Base-by-base conservation (phyloP, 2,888 invertebrate species). In the Megalurothrips usitatus region DNA sequence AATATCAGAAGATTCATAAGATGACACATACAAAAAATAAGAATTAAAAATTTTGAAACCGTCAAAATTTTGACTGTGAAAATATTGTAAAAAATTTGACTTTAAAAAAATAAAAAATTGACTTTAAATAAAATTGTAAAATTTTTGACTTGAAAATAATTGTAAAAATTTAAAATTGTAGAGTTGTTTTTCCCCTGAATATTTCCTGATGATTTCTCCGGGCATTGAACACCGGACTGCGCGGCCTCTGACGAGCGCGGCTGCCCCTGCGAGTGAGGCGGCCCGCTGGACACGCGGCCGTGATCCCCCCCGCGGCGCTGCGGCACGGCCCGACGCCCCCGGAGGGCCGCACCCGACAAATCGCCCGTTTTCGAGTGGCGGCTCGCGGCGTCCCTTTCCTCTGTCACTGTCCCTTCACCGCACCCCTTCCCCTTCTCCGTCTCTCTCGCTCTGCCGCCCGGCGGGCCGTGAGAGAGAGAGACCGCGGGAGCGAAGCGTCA, bases 211-310 rank as follows among this genome's bases (percentile, higher is more conserved):
- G n/a, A n/a, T n/a, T n/a, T n/a, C n/a, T n/a, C n/a, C n/a, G n/a
- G n/a, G n/a, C n/a, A n/a, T n/a, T n/a, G n/a, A n/a, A n/a, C n/a
- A n/a, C n/a, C n/a, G n/a, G n/a, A n/a, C n/a, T n/a, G n/a, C n/a
- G n/a, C n/a, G n/a, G n/a, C n/a, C n/a, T 52, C 49, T 75, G 68
- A 75, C 68, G 68, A 75, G 26, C 26, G 68, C 68, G 68, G 26
- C 26, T 68, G 68, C 68, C 58, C 58, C 58, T 58, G 58, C 58
- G 58, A 58, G 58, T 14, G 14, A 26, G 68, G 68, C 68, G 26
- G 26, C 68, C 68, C 68, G 68, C 23, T 26, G 0, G 68, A 75
- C 68, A 26, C 9, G 68, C 68, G 68, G 68, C 11, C 23, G 26
- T 75, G 26, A 75, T 75, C 68, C 68, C 23, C n/a, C 63, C 63